Percentiles rank a stretch among this genome's conserved stretches.
Evolutionary conservation across 2,888 invertebrate genomes (phyloP).

Genomic region (Nomada goodeniana): DNA sequence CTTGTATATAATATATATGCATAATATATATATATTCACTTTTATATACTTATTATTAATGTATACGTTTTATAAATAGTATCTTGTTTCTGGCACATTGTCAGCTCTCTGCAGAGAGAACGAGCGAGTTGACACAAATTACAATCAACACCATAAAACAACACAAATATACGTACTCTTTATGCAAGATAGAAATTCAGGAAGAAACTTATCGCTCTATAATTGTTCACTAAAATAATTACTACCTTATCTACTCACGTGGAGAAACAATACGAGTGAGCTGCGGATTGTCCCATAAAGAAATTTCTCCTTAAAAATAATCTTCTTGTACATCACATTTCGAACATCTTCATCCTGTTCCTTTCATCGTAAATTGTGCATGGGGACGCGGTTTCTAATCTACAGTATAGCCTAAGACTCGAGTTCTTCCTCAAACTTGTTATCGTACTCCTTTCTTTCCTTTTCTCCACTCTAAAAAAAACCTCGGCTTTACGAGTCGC

Average conservation of each 20-base stretch:
- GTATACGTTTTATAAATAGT: slow-evolving; percentile 78
- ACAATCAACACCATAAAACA: slow-evolving; percentile 61
- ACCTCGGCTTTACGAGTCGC: background rate
- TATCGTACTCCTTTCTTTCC: slow-evolving; percentile 11
- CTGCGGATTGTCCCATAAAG: slow-evolving; percentile 45
- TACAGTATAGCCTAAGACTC: slow-evolving; percentile 41
- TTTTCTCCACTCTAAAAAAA: background rate
- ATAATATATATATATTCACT: slow-evolving; percentile 58
- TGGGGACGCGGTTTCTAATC: slow-evolving; percentile 29
- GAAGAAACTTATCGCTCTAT: slow-evolving; percentile 51
- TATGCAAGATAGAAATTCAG: slow-evolving; percentile 41
- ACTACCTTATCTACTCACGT: slow-evolving; percentile 40
- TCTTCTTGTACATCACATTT: slow-evolving; percentile 66
- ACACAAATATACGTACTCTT: slow-evolving; percentile 37
- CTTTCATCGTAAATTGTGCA: slow-evolving; percentile 37
- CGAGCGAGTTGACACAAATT: slow-evolving; percentile 68
- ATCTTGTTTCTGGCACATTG: slow-evolving; percentile 78
- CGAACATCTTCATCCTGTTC: slow-evolving; percentile 12
- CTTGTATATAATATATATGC: slow-evolving; percentile 59
- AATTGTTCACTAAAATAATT: slow-evolving; percentile 47
- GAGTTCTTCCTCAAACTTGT: slow-evolving; percentile 18
- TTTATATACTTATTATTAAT: slow-evolving; percentile 60
- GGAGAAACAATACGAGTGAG: slow-evolving; percentile 40
- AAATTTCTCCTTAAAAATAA: slow-evolving; percentile 62
- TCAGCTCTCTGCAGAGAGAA: slow-evolving; percentile 72